Evolutionary conservation across 2,113 vertebrate genomes (phyloP), one percentile per base, ranked within the genome.

Genomic region (Onychostruthus taczanowskii): DNA sequence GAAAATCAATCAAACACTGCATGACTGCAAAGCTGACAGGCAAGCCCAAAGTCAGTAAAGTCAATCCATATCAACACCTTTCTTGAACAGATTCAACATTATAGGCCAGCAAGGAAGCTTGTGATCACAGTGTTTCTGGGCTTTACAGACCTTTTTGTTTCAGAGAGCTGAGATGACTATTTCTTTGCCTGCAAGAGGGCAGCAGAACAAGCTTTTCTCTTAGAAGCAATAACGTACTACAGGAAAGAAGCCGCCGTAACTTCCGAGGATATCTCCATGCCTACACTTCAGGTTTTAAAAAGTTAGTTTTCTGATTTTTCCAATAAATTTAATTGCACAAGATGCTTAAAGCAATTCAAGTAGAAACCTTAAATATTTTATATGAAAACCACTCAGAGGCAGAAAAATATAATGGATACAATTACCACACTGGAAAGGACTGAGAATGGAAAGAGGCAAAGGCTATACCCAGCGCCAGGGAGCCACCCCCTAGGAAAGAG

Each of bases 201-300:
- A 91, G 66, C 39, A 92, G 47, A 69, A 89, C 4, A 2, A 92
- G 55, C 19, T 79, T 68, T 52, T 55, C 35, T 75, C 35, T 84
- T 46, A 37, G 10, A 84, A 75, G 11, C 35, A 19, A 77, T 31
- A 9, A 72, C 82, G 27, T 18, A 46, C n/a, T 44, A 24, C 2
- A 33, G 16, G 44, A 75, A 95, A 84, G 56, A 84, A 88, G 28
- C 6, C 0, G 28, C 6, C 0, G 0, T 31, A 83, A 59, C 16
- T 84, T 78, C n/a, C 37, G 22, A 87, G 10, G 31, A 61, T 33
- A 18, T 49, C 22, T 66, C 58, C 21, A 6, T n/a, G 6, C 16
- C 35, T 55, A 31, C 0, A 2, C 21, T 61, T 63, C 53, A 50
- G 20, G 64, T 63, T 55, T 63, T 61, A 58, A 47, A 83, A 78